These are phyloP conservation scores for Brachyopa scutellaris DNA, from an alignment of 2,888 invertebrate species.

Conservation along the genomic window DNA sequence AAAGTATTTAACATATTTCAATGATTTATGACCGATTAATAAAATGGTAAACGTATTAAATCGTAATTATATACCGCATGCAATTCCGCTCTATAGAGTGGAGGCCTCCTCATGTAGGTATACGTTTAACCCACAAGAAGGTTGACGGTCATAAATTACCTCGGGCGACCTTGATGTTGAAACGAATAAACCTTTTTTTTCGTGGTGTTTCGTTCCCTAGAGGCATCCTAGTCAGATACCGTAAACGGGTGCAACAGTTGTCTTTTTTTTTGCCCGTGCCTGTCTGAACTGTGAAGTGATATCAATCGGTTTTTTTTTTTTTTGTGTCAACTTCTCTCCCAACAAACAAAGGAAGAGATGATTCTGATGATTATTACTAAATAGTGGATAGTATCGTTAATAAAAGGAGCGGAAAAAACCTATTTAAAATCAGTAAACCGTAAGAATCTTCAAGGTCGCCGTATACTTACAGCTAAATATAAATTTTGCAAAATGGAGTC, in stretches of 20 bases:
- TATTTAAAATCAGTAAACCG: slow-evolving; percentile 9
- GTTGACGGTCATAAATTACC: slow-evolving; percentile 49
- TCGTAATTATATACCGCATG: slow-evolving; percentile 38
- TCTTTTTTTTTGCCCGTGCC: slow-evolving; percentile 37
- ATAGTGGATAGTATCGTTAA: slow-evolving; percentile 14
- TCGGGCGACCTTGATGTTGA: slow-evolving; percentile 32
- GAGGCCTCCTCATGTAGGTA: too few species aligned
- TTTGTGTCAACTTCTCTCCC: slow-evolving; percentile 26
- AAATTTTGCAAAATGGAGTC: slow-evolving; percentile 9
- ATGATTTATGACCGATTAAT: slow-evolving; percentile 55
- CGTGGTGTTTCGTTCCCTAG: background rate
- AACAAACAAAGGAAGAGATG: slow-evolving; percentile 42
- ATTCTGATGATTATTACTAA: slow-evolving; percentile 23
- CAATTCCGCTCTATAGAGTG: too few species aligned
- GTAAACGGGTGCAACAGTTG: slow-evolving; percentile 55
- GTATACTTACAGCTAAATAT: slow-evolving; percentile 28
- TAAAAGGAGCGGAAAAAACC: slow-evolving; percentile 35
- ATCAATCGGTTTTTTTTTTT: slow-evolving; percentile 5
- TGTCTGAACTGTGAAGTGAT: slow-evolving; percentile 18
- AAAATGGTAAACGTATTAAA: slow-evolving; percentile 48
- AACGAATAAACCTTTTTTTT: slow-evolving; percentile 36
- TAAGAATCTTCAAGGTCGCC: slow-evolving; percentile 28
- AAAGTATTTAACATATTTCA: slow-evolving; percentile 42
- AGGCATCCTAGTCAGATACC: too few species aligned
- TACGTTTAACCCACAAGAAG: slow-evolving; percentile 46